Evolutionary conservation across 2,797 vertebrate species (phyloP).

Genomic region (Dipus sagitta): DNA sequence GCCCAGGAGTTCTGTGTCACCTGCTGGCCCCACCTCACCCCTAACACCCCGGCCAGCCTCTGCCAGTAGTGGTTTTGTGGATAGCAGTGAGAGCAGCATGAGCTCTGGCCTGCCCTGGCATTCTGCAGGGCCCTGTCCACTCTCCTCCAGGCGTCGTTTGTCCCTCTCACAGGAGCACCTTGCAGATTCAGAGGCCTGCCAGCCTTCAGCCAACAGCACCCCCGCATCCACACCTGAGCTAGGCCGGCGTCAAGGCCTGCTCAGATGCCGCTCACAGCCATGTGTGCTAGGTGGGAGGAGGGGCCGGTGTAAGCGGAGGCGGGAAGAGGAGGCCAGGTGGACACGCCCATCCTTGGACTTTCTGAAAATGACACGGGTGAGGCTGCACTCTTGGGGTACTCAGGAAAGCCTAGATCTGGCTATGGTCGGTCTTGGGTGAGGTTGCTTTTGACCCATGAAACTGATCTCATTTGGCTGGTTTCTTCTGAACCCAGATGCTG

Average conservation of each 20-base stretch:
- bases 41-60: constrained; percentile 87
- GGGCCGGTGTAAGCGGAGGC: constrained; percentile 87
- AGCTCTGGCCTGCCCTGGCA: constrained; percentile 83
- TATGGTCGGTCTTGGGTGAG: background rate
- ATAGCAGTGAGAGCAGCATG: constrained; percentile 86
- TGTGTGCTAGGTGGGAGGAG: constrained; percentile 89
- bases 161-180: constrained; percentile 91
- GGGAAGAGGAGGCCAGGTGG: constrained; percentile 88
- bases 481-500: background rate
- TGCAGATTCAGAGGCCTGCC: constrained; percentile 75
- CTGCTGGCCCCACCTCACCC: constrained; percentile 84
- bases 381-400: constrained; percentile 16
- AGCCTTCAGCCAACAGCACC: constrained; percentile 89
- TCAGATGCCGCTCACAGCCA: constrained; percentile 90
- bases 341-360: constrained; percentile 90
- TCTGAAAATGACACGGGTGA: constrained; percentile 91
- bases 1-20: constrained; percentile 80
- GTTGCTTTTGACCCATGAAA: background rate
- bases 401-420: background rate
- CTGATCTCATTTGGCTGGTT: background rate
- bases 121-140: constrained; percentile 81
- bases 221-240: constrained; percentile 88
- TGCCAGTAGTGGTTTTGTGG: constrained; percentile 88
- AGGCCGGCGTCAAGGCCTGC: constrained; percentile 86
- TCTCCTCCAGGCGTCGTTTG: constrained; percentile 87